phyloP scores from a whole-genome alignment of 2,113 vertebrate genomes.

The Cygnus atratus region DNA sequence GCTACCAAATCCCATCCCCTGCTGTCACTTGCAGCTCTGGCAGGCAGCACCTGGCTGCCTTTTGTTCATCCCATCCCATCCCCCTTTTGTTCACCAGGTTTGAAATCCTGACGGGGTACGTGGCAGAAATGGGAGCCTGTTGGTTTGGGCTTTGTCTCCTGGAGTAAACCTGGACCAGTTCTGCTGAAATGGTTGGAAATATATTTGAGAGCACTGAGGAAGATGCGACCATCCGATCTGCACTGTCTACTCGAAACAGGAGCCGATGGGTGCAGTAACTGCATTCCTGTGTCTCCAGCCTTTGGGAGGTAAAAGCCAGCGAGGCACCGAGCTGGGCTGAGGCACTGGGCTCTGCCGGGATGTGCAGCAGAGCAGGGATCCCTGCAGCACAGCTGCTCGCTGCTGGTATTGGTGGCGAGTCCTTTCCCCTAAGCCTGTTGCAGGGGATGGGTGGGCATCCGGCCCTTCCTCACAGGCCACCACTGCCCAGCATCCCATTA shows the following conservation, averaged over 20 bases:
- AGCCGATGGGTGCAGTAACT: not conserved
- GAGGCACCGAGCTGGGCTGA: not conserved
- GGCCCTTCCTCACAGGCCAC: not conserved
- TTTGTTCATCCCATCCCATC: not conserved
- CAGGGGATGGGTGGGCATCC: too few relatives aligned
- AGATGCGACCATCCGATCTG: not conserved
- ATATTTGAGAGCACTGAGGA: not conserved
- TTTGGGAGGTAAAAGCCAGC: not conserved
- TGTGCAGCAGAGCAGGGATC: not conserved
- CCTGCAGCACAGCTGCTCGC: not conserved
- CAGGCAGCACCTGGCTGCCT: not conserved
- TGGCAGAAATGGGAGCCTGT: rapidly evolving
- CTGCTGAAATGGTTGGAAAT: not conserved
- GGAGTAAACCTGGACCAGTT: not conserved
- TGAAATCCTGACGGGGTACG: not conserved
- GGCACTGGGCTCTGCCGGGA: not conserved
- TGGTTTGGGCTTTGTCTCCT: not conserved
- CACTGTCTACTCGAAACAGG: not conserved
- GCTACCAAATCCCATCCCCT: not conserved
- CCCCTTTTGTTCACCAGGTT: not conserved
- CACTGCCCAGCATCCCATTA: not conserved
- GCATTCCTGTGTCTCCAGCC: not conserved
- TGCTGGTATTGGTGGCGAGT: rapidly evolving
- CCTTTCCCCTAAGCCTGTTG: not conserved
- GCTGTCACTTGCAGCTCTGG: not conserved